Evolutionary conservation across 2,113 vertebrate species (phyloP).

Genomic region (Verasper variegatus): DNA sequence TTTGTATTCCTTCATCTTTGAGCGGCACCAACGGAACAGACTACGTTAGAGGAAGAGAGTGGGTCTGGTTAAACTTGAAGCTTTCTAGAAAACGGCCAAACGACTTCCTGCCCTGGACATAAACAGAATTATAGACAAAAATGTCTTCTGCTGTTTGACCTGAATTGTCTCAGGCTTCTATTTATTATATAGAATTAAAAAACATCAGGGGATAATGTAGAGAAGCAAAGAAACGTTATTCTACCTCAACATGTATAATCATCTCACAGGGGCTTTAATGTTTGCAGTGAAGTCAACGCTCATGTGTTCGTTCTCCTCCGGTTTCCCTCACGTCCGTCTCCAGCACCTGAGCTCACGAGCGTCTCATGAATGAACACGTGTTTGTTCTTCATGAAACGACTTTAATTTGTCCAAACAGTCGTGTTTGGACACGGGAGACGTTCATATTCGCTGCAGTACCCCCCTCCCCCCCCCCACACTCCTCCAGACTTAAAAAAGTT

Average conservation of each 20-base stretch:
- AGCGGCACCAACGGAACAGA: too few species aligned
- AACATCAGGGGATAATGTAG: slow-evolving; percentile 10
- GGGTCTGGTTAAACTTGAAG: too few species aligned
- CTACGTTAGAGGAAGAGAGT: too few species aligned
- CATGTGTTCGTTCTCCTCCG: slow-evolving; percentile 27
- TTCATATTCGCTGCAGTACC: slow-evolving; percentile 29
- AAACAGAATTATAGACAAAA: too few species aligned
- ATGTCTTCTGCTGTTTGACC: neutral
- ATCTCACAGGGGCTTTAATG: slow-evolving; percentile 5
- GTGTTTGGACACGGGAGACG: slow-evolving; percentile 66
- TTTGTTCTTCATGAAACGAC: slow-evolving; percentile 39
- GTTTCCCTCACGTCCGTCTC: neutral
- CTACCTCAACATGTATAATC: neutral
- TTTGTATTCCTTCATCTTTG: too few species aligned
- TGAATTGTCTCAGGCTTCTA: too few species aligned
- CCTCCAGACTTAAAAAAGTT: slow-evolving; percentile 64
- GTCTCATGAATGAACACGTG: slow-evolving; percentile 38
- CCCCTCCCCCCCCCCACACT: neutral
- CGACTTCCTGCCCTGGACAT: neutral
- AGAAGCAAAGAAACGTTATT: neutral
- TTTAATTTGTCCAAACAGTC: slow-evolving; percentile 65
- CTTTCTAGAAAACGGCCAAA: too few species aligned
- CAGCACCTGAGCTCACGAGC: neutral
- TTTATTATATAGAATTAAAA: neutral
- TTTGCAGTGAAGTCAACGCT: slow-evolving; percentile 18